Evolutionary conservation across 2,113 vertebrate species (phyloP).

Genomic region (Promerops cafer): DNA sequence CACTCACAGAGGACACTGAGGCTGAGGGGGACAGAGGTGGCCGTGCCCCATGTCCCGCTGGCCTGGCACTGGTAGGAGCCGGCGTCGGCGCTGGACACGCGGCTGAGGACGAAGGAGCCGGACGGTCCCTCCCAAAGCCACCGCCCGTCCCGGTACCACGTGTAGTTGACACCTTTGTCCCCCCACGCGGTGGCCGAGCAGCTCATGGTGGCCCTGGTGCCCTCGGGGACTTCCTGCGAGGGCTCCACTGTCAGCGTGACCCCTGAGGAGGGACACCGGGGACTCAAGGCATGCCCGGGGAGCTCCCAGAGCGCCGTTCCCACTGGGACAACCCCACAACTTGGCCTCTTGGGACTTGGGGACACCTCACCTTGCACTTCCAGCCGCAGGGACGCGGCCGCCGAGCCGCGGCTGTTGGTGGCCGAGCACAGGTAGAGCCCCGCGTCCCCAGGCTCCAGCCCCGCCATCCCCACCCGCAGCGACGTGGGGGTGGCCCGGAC

Average conservation of each 20-base stretch:
- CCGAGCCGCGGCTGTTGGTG: conserved; percentile 49
- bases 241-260: conserved; percentile 25
- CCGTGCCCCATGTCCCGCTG: not conserved
- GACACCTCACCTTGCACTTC: conserved; percentile 28
- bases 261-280: not conserved
- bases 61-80: conserved; percentile 68
- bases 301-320: fast-evolving
- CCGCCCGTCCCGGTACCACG: conserved; percentile 65
- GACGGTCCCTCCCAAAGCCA: not conserved
- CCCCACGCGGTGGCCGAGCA: conserved; percentile 6
- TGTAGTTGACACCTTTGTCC: conserved; percentile 29
- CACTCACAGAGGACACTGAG: conserved; percentile 72
- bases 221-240: conserved; percentile 57
- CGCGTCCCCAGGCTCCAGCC: not conserved
- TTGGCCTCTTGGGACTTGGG: not conserved
- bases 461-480: conserved; percentile 43
- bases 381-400: not conserved
- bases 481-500: conserved; percentile 37
- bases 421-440: conserved; percentile 61
- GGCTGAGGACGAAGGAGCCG: not conserved
- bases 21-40: conserved; percentile 4
- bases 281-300: fast-evolving
- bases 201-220: conserved; percentile 43
- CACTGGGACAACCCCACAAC: fast-evolving
- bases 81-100: conserved; percentile 19